Evolutionary conservation across 1,140 invertebrate genomes (phyloP).

Genomic region (Pogonognathellus flavescens): DNA sequence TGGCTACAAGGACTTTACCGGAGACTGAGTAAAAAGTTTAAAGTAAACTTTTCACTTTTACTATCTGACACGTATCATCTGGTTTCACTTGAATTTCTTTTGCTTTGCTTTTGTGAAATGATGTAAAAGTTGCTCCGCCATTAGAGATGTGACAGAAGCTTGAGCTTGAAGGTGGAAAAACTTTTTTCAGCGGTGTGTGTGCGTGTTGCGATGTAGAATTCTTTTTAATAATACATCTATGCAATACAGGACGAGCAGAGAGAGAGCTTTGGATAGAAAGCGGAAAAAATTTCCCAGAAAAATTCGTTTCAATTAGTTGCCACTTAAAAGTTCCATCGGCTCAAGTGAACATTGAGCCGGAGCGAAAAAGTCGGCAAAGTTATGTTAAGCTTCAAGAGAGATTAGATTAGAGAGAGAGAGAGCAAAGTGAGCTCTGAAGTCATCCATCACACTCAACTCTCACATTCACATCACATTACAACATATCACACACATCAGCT

Average conservation of each 20-base stretch:
- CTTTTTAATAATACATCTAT: background rate
- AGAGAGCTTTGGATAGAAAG: constrained; percentile 5
- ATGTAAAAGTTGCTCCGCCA: constrained; percentile 29
- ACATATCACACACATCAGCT: background rate
- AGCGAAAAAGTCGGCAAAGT: constrained; percentile 30
- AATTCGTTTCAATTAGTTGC: constrained; percentile 39
- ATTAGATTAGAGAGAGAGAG: constrained; percentile 45
- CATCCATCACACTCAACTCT: constrained; percentile 34
- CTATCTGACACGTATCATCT: constrained; percentile 44
- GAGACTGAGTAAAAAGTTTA: background rate
- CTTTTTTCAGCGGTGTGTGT: background rate
- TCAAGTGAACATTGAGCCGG: background rate
- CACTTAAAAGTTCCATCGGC: constrained; percentile 28
- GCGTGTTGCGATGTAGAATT: background rate
- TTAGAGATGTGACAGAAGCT: background rate
- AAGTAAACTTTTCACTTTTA: constrained; percentile 49
- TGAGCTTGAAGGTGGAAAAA: constrained; percentile 31
- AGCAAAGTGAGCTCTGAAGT: constrained; percentile 32
- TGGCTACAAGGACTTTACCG: no score
- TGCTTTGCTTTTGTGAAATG: constrained; percentile 32
- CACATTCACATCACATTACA: background rate
- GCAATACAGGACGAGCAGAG: background rate
- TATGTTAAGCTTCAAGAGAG: constrained; percentile 36
- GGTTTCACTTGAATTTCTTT: constrained; percentile 11
- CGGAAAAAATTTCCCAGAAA: constrained; percentile 35